Percentiles rank a stretch among this genome's conserved stretches.
phyloP scores from a whole-genome alignment of 2,113 vertebrate species.

The Gila orcuttii region DNA sequence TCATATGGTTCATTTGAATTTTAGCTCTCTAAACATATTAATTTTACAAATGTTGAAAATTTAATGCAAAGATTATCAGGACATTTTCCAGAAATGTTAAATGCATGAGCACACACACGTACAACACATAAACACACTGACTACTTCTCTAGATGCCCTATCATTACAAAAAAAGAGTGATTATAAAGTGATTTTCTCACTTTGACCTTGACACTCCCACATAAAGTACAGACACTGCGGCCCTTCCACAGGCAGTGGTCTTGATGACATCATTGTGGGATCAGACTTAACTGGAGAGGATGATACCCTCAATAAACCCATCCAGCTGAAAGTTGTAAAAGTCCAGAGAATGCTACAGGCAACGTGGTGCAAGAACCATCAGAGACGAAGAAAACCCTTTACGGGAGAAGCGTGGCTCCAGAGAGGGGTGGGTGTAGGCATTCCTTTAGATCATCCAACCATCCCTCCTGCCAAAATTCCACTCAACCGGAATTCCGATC shows the following conservation, averaged over 20 bases:
- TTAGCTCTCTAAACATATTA: slow-evolving; percentile 38
- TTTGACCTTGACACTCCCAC: neutral
- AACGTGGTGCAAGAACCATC: slow-evolving; percentile 26
- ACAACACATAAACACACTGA: slow-evolving; percentile 18
- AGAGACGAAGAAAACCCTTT: slow-evolving; percentile 26
- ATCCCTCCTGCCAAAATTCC: slow-evolving; percentile 24
- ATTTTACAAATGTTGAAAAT: neutral
- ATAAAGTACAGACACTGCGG: slow-evolving; percentile 7
- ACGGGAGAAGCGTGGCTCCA: slow-evolving; percentile 6
- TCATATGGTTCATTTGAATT: neutral
- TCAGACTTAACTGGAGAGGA: slow-evolving; percentile 21
- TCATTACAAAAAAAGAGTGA: neutral
- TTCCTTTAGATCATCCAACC: slow-evolving; percentile 27
- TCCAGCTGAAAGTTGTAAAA: slow-evolving; percentile 55
- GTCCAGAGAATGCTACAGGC: slow-evolving; percentile 34
- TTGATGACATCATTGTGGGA: slow-evolving; percentile 29
- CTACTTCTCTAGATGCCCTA: neutral
- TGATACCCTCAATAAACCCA: slow-evolving; percentile 37
- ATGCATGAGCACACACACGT: slow-evolving; percentile 33
- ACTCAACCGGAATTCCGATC: slow-evolving; percentile 44
- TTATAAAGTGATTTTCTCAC: slow-evolving; percentile 15
- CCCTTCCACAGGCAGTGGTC: slow-evolving; percentile 58
- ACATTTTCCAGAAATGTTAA: neutral
- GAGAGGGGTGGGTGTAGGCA: slow-evolving; percentile 20
- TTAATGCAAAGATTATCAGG: neutral